Percentiles rank a stretch among this genome's conserved stretches.
Evolutionary conservation across 2,113 vertebrate species (phyloP).

Genomic region (Pituophis catenifer): DNA sequence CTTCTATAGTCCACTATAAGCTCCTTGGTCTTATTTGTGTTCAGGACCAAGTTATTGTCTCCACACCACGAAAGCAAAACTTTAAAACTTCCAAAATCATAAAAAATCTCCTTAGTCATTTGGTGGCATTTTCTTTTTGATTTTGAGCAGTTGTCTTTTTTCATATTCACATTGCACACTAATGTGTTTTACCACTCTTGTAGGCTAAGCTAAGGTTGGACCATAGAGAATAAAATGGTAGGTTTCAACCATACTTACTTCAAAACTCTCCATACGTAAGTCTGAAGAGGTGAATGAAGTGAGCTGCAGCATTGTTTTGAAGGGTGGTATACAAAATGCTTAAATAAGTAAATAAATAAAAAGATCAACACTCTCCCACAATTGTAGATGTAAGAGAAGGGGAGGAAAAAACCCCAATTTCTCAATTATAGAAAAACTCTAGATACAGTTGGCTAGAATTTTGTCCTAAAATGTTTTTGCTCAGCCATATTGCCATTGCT

Average conservation of each 20-base stretch:
- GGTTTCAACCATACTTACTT: background rate
- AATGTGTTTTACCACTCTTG: background rate
- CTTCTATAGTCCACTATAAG: no score
- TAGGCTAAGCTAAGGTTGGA: background rate
- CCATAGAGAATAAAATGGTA: background rate
- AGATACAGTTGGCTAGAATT: background rate
- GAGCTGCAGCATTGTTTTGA: background rate
- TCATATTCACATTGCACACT: background rate
- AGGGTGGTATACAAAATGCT: background rate
- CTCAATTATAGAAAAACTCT: background rate
- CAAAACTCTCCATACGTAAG: background rate
- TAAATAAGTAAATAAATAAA: background rate
- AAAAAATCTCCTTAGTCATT: background rate
- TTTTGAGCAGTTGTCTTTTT: background rate
- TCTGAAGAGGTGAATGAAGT: background rate
- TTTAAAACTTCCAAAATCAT: no score
- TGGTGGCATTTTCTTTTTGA: background rate
- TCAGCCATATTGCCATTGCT: background rate
- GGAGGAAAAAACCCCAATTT: background rate
- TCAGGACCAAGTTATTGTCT: no score
- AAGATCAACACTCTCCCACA: background rate
- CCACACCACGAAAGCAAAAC: no score
- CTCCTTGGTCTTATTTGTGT: no score
- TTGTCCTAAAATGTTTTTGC: background rate
- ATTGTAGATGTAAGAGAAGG: background rate